Evolutionary conservation across 2,888 invertebrate species (phyloP), one percentile per base, ranked within the genome.

Genomic region (Laothoe populi): DNA sequence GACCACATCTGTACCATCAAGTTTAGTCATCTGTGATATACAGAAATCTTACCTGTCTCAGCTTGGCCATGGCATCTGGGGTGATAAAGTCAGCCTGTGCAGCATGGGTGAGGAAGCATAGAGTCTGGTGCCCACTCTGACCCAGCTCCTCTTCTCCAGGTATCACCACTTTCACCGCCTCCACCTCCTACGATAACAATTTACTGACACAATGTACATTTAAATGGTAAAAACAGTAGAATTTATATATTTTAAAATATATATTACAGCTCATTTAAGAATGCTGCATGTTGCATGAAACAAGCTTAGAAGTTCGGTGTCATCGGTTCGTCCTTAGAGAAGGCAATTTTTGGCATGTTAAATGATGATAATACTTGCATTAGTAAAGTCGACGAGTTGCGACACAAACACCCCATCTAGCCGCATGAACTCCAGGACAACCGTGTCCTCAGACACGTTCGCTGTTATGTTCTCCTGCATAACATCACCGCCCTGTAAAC

Each of bases 61-160:
- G 90, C 86, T 99, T 99, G 40, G 98, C 97, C 98, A 99, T 98
- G 21, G 98, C 98, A 90, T 99, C 99, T 4, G 98, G 97, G 4
- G 98, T 97, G 79, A 99, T 98, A 83, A 98, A 99, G 79, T 98
- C 98, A 71, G 97, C 97, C 89, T 97, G 98, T 61, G 96, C 95
- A 74, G 98, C 97, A 81, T 97, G 97, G 61, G 96, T 96, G 11
- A 98, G 95, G 86, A 98, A 98, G 86, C 99, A 99, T 88, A 98
- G 95, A 4, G 96, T 96, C 91, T 98, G 98, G 83, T 96, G 96
- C 67, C 97, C 97, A 77, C 95, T 95, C 84, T 98, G 97, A 0
- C 98, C 98, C 60, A 97, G 94, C 83, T 99, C 98, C 82, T 98
- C 98, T 82, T 99, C 98, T 13, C 97, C 98, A 21, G 98, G 94